These are phyloP conservation scores for Styela clava DNA, from an alignment of 23 tunicate species.

Conservation along the genomic window DNA sequence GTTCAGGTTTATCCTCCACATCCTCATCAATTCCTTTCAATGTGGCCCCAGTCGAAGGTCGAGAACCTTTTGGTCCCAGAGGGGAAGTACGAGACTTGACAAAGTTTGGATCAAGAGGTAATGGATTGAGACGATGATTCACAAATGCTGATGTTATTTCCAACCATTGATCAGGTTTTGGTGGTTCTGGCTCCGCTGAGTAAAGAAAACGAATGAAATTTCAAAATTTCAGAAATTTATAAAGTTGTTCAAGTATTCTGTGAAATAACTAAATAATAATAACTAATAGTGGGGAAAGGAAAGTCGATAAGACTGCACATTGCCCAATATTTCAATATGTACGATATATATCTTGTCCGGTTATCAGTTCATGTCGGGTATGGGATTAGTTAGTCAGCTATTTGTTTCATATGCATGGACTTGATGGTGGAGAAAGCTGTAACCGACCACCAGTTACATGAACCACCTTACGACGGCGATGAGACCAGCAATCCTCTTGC, in stretches of 20 bases:
- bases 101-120: constrained; percentile 24
- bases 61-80: constrained; percentile 26
- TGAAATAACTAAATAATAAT: no score
- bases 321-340: no score
- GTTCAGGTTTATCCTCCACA: constrained; percentile 7
- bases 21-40: constrained; percentile 32
- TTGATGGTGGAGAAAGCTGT: no score
- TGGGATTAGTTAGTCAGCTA: no score
- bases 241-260: not conserved
- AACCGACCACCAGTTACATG: no score
- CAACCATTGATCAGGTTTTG: constrained; percentile 85
- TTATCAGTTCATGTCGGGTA: no score
- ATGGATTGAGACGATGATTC: constrained; percentile 37
- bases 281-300: no score
- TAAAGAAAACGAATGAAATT: not conserved
- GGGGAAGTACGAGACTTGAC: constrained; percentile 31
- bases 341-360: no score
- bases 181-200: constrained; percentile 46
- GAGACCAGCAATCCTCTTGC: no score
- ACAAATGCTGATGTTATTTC: constrained; percentile 61
- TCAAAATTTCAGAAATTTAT: not conserved
- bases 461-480: no score
- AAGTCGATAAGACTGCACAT: no score
- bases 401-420: no score
- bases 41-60: constrained; percentile 40